These are phyloP conservation scores for Tragelaphus buxtoni DNA, from an alignment of 2,113 vertebrate genomes.

Conservation along the genomic window DNA sequence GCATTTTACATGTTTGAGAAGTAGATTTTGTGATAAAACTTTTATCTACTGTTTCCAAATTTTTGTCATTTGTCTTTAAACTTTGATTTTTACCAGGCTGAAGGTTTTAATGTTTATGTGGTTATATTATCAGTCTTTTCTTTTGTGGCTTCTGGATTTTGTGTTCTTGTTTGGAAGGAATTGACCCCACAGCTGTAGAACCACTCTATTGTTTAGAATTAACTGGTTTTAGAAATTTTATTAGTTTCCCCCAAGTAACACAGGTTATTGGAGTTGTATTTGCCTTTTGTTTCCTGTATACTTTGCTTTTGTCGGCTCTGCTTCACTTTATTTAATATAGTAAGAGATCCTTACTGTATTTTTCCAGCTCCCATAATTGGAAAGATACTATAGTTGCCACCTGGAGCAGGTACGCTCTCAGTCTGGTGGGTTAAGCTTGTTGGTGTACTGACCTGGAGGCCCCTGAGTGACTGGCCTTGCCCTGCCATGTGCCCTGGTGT, in stretches of 20 bases:
- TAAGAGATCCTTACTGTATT: neutral
- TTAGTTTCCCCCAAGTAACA: neutral
- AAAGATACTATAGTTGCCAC: neutral
- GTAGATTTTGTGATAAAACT: neutral
- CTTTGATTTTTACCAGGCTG: neutral
- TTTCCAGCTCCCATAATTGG: neutral
- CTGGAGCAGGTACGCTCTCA: neutral
- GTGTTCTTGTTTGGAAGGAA: neutral
- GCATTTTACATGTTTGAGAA: neutral
- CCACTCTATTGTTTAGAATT: neutral
- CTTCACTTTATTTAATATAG: neutral
- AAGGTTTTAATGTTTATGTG: neutral
- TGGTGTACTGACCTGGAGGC: neutral
- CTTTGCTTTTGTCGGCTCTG: neutral
- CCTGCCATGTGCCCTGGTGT: neutral
- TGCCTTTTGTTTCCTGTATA: neutral
- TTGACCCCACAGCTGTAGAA: neutral
- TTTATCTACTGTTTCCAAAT: neutral
- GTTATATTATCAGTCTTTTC: neutral
- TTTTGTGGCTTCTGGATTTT: neutral
- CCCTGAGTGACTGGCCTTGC: neutral
- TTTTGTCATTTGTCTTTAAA: slow-evolving; percentile 11
- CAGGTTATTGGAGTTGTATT: neutral
- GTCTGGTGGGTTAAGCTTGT: neutral
- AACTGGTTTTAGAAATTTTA: neutral